Evolutionary conservation across 2,113 vertebrate genomes (phyloP).

Genomic region (Spermophilus dauricus): DNA sequence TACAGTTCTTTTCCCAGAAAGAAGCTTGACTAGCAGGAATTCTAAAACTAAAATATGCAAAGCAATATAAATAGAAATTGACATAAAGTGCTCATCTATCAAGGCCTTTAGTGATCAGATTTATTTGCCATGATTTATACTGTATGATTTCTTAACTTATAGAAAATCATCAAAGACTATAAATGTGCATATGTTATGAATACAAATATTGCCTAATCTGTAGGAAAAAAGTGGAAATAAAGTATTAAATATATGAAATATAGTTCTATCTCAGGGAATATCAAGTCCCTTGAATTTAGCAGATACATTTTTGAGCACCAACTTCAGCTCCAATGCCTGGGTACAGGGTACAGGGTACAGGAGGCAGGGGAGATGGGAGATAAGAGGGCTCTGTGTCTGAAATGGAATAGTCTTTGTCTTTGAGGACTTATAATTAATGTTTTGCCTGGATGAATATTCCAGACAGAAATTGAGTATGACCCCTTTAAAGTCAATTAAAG

Average conservation of each 20-base stretch:
- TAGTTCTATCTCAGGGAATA: not conserved
- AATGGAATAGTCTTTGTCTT: not conserved
- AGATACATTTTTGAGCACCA: not conserved
- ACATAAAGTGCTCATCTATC: conserved; percentile 44
- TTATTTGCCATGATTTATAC: conserved; percentile 39
- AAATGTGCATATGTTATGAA: conserved; percentile 32
- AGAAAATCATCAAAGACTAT: conserved; percentile 61
- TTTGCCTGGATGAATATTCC: not conserved
- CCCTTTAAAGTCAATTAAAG: not conserved
- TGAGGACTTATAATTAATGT: conserved; percentile 14
- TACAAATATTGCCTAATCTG: conserved; percentile 32
- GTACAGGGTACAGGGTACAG: no score
- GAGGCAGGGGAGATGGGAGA: not conserved
- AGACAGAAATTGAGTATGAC: not conserved
- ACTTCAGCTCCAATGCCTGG: no score
- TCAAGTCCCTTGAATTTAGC: not conserved
- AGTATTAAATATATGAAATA: not conserved
- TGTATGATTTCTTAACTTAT: conserved; percentile 46
- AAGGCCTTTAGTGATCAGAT: not conserved
- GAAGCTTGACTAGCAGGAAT: conserved; percentile 59
- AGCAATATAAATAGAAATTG: conserved; percentile 46
- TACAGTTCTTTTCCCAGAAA: conserved; percentile 62
- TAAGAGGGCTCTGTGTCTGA: not conserved
- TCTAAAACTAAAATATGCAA: conserved; percentile 64
- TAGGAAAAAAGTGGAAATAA: conserved; percentile 27